These are phyloP conservation scores for Chelon auratus DNA, from an alignment of 2,797 vertebrate genomes.

Conservation along the genomic window DNA sequence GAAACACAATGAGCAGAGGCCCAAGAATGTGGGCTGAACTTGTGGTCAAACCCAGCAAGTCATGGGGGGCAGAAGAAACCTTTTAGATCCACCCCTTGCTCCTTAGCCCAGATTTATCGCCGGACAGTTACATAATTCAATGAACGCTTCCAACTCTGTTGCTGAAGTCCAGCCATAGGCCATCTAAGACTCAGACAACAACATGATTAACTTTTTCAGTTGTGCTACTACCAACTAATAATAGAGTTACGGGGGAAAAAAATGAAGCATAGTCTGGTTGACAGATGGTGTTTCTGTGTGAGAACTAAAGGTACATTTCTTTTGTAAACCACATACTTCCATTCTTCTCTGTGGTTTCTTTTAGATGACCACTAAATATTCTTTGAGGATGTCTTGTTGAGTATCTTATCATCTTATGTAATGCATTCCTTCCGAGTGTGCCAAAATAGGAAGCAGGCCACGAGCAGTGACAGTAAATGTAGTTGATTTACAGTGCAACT, in stretches of 20 bases:
- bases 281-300: slow-evolving; percentile 12
- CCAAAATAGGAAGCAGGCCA: slow-evolving; percentile 19
- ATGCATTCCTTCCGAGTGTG: slow-evolving; percentile 65
- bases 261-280: slow-evolving; percentile 29
- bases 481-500: slow-evolving; percentile 33
- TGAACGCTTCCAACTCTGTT: slow-evolving; percentile 78
- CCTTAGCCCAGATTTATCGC: slow-evolving; percentile 69
- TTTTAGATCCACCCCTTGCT: slow-evolving; percentile 64
- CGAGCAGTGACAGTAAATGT: slow-evolving; percentile 50
- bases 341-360: slow-evolving; percentile 13
- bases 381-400: slow-evolving; percentile 37
- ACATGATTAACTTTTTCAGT: slow-evolving; percentile 59
- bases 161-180: slow-evolving; percentile 62
- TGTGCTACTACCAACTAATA: slow-evolving; percentile 49
- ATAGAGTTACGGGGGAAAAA: slow-evolving; percentile 22
- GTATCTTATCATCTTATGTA: slow-evolving; percentile 69
- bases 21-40: slow-evolving; percentile 76
- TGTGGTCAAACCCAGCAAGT: slow-evolving; percentile 69
- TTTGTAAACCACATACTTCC: not conserved
- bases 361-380: slow-evolving; percentile 33
- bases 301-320: slow-evolving; percentile 13
- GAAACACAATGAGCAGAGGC: slow-evolving; percentile 57
- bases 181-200: slow-evolving; percentile 55
- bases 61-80: slow-evolving; percentile 62
- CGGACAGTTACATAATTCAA: slow-evolving; percentile 81